phyloP scores from a whole-genome alignment of 2,797 vertebrate genomes.

The Oophaga sylvatica region DNA sequence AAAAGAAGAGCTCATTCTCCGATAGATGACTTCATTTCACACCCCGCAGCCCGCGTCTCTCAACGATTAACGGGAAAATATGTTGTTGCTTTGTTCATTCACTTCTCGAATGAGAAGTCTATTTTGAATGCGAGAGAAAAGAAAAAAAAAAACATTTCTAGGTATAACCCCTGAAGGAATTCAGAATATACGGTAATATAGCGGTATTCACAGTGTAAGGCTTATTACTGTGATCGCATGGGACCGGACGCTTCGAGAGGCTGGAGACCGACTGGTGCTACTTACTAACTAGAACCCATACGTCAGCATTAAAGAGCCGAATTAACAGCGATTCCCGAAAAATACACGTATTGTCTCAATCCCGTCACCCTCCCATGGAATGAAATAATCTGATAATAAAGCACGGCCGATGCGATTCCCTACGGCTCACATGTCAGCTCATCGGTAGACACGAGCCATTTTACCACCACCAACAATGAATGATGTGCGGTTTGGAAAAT shows the following conservation, averaged over 20 bases:
- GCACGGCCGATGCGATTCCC: neutral
- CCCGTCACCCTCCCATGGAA: neutral
- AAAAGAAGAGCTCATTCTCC: conserved; percentile 33
- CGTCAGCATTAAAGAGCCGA: neutral
- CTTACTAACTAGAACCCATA: neutral
- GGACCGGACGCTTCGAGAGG: neutral
- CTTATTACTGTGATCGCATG: neutral
- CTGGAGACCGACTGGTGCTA: neutral
- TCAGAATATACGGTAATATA: neutral
- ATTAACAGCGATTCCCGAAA: neutral
- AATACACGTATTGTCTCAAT: neutral
- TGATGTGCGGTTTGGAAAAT: neutral
- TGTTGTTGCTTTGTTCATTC: conserved; percentile 39
- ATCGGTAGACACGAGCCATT: neutral
- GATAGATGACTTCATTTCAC: conserved; percentile 54
- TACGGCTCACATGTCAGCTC: neutral
- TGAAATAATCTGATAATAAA: neutral
- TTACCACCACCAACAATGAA: neutral
- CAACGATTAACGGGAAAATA: conserved; percentile 46
- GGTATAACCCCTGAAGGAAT: conserved; percentile 13
- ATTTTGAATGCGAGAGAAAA: conserved; percentile 14
- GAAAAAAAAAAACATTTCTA: neutral
- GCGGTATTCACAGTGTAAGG: neutral
- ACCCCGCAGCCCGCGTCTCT: conserved; percentile 46
- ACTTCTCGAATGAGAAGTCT: conserved; percentile 39